Evolutionary conservation across 2,888 invertebrate genomes (phyloP).

Genomic region (Drosophila macrospina): DNA sequence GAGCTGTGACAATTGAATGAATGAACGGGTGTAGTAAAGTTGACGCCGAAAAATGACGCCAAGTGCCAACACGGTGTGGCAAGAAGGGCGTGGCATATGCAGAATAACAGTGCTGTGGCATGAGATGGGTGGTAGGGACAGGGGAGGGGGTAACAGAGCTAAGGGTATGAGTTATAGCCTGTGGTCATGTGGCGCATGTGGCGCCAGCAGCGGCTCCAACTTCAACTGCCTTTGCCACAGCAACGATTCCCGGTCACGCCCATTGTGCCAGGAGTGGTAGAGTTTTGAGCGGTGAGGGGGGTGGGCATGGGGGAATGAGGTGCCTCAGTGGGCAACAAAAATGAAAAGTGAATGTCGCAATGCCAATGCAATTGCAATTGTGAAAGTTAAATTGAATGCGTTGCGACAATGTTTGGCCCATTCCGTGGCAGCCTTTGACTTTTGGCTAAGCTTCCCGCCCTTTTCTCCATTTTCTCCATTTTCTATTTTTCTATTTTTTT

Average conservation of each 20-base stretch:
- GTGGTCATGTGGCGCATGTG: slow-evolving; percentile 68
- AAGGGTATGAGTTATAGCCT: slow-evolving; percentile 59
- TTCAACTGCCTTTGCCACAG: not conserved
- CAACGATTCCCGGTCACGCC: slow-evolving; percentile 7
- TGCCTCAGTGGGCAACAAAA: slow-evolving; percentile 25
- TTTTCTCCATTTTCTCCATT: not conserved
- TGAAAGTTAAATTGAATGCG: slow-evolving; percentile 69
- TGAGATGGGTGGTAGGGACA: too few species aligned
- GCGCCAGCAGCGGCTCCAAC: slow-evolving; percentile 52
- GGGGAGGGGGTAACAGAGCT: not conserved
- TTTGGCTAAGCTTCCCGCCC: slow-evolving; percentile 27
- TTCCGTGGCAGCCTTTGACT: slow-evolving; percentile 18
- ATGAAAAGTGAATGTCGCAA: slow-evolving; percentile 69
- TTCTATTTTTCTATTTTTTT: not conserved
- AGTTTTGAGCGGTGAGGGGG: not conserved
- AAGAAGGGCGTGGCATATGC: not conserved
- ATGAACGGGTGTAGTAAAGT: slow-evolving; percentile 62
- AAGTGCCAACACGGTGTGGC: slow-evolving; percentile 43
- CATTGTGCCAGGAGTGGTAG: slow-evolving; percentile 3
- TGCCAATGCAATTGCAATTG: slow-evolving; percentile 68
- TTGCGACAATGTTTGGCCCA: slow-evolving; percentile 54
- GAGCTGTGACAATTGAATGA: slow-evolving; percentile 63
- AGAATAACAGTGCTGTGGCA: not conserved
- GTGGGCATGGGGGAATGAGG: too few species aligned
- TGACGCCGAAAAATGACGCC: slow-evolving; percentile 70